Conservation (phyloP, 2,797 vertebrate species). For the Cetoscarus ocellatus region DNA sequence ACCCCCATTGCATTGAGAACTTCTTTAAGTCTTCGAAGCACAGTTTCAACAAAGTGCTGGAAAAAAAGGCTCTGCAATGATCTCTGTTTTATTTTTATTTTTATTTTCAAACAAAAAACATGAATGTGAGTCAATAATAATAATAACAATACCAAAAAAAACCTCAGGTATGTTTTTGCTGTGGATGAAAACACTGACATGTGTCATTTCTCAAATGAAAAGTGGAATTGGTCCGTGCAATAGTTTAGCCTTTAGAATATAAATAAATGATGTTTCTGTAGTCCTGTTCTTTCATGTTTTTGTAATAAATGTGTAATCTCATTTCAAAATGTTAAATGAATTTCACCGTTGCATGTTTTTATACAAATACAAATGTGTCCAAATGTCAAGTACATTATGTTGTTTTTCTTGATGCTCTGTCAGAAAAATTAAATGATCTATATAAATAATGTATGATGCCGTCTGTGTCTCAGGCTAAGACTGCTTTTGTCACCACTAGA, state of each 20-base stretch:
- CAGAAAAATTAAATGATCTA: conserved; percentile 13
- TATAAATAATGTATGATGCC: conserved; percentile 16
- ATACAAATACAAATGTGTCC: background rate
- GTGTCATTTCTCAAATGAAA: no score
- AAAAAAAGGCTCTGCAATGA: no score
- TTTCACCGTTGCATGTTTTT: background rate
- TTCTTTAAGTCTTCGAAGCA: no score
- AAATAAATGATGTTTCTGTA: background rate
- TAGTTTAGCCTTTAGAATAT: background rate
- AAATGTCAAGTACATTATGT: conserved; percentile 6
- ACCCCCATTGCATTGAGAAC: no score
- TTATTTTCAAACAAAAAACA: no score
- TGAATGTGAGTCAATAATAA: no score
- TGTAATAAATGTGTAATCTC: background rate
- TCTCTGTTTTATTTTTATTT: no score
- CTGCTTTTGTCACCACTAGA: conserved; percentile 69
- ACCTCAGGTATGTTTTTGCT: no score
- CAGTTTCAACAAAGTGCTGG: no score
- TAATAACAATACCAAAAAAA: no score
- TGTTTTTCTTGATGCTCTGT: conserved; percentile 8
- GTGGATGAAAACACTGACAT: no score
- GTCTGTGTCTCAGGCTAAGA: background rate
- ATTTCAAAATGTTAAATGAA: conserved; percentile 8
- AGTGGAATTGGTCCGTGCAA: background rate
- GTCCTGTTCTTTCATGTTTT: background rate